These are phyloP conservation scores for Pseudorhombus dupliciocellatus DNA, from an alignment of 2,113 vertebrate species.

Conservation along the genomic window DNA sequence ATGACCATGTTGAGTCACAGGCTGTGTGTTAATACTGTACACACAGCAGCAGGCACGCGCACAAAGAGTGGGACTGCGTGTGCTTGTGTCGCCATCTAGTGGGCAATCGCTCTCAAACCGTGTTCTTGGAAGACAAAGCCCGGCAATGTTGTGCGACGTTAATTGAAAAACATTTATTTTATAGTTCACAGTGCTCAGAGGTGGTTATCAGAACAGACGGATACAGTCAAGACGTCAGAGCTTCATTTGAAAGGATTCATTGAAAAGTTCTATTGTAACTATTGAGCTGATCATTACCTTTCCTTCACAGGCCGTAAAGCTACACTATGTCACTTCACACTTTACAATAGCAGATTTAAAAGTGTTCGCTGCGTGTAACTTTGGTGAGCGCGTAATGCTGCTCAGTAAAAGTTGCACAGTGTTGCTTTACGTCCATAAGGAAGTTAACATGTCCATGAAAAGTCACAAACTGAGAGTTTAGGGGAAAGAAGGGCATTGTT, in stretches of 20 bases:
- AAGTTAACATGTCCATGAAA: not conserved
- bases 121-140: not conserved
- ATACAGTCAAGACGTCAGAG: constrained; percentile 46
- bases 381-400: too few species aligned
- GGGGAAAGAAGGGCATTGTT: too few species aligned
- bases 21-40: constrained; percentile 35
- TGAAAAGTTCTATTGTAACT: not conserved
- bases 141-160: not conserved
- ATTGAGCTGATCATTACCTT: not conserved
- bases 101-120: constrained; percentile 1
- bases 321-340: not conserved
- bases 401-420: not conserved
- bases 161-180: constrained; percentile 52
- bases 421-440: not conserved
- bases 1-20: constrained; percentile 30
- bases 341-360: not conserved
- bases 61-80: not conserved
- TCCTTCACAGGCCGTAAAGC: not conserved
- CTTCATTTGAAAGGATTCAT: not conserved
- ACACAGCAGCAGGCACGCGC: constrained; percentile 40
- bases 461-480: not conserved
- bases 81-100: constrained; percentile 57
- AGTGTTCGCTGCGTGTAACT: too few species aligned
- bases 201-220: constrained; percentile 47
- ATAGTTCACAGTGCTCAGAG: constrained; percentile 69